phyloP scores from a whole-genome alignment of 1,140 invertebrate genomes.

The Pogonus chalceus region DNA sequence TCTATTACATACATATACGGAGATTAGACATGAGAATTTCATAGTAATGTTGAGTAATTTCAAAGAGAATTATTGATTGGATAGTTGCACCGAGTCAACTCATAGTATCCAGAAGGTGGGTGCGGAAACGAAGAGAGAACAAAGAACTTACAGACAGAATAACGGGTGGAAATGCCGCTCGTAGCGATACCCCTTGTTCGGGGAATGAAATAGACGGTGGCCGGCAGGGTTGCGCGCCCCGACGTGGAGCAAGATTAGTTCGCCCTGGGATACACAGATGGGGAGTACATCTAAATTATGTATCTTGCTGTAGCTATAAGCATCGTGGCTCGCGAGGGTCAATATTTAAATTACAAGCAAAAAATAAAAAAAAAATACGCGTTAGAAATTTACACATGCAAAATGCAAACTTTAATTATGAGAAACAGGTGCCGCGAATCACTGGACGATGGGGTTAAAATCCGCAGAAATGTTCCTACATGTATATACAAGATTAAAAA shows the following conservation, averaged over 20 bases:
- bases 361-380: background rate
- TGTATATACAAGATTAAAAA: background rate
- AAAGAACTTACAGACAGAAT: background rate
- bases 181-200: background rate
- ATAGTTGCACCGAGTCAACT: background rate
- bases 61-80: constrained; percentile 30
- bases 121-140: background rate
- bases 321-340: background rate
- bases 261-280: background rate
- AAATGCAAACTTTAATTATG: constrained; percentile 6
- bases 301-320: background rate
- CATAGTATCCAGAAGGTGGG: background rate
- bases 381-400: constrained; percentile 1
- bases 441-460: background rate
- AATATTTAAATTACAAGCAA: constrained; percentile 1
- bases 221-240: background rate
- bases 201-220: background rate
- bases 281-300: constrained; percentile 1
- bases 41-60: constrained; percentile 12
- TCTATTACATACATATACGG: background rate
- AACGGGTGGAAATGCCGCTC: background rate
- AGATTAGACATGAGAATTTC: constrained; percentile 3
- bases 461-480: background rate
- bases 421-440: constrained; percentile 1
- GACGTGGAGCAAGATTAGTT: background rate